Evolutionary conservation across 2,888 invertebrate species (phyloP).

Genomic region (Gastracanthus pulcherrimus): DNA sequence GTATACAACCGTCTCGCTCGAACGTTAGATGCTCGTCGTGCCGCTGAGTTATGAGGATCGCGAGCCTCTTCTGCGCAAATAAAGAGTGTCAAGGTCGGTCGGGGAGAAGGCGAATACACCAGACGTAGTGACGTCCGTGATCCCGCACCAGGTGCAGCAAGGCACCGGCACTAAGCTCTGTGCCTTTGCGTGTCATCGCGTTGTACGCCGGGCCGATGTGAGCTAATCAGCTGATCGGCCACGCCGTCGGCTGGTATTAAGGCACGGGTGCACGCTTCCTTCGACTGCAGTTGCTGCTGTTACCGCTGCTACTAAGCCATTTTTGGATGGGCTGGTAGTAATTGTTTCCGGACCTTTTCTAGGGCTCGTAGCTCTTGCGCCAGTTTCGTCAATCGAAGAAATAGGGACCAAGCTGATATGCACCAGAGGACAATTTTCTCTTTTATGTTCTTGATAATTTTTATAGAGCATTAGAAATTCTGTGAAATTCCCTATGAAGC

Average conservation of each 20-base stretch:
- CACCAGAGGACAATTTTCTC: too few species aligned
- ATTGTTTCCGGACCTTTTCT: not conserved
- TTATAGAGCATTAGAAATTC: too few species aligned
- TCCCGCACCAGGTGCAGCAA: not conserved
- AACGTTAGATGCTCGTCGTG: not conserved
- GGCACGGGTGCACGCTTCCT: too few species aligned
- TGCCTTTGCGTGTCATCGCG: constrained; percentile 7
- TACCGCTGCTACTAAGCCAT: not conserved
- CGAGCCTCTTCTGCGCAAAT: not conserved
- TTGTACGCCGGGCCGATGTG: not conserved
- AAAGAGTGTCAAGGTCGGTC: constrained; percentile 6
- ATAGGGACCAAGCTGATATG: too few species aligned
- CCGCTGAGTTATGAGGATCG: not conserved
- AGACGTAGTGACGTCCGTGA: not conserved
- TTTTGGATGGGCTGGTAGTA: not conserved
- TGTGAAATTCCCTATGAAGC: too few species aligned
- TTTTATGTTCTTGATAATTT: too few species aligned
- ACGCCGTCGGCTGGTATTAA: not conserved
- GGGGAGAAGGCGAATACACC: not conserved
- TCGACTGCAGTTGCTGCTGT: too few species aligned
- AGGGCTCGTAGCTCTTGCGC: not conserved
- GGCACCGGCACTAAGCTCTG: not conserved
- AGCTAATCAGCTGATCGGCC: constrained; percentile 17
- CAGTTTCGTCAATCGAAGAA: not conserved
- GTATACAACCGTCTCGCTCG: too few species aligned